Evolutionary conservation across 2,113 vertebrate genomes (phyloP).

Genomic region (Aegithalos caudatus): DNA sequence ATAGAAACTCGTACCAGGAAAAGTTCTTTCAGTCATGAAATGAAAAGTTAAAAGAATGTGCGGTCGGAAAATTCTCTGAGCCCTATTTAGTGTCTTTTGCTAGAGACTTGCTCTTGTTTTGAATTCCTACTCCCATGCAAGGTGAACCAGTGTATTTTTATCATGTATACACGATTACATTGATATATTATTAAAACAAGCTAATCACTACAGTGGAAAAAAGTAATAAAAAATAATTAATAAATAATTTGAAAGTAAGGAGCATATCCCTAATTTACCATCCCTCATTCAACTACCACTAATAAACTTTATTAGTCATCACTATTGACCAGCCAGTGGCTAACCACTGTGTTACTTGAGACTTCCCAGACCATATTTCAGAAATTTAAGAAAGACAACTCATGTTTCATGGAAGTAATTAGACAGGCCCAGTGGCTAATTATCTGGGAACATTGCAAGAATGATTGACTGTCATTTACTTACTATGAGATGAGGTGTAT

Average conservation of each 20-base stretch:
- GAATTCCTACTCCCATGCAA: slow-evolving; percentile 27
- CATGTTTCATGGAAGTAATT: slow-evolving; percentile 88
- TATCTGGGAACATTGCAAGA: slow-evolving; percentile 82
- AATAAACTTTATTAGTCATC: slow-evolving; percentile 46
- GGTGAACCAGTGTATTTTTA: slow-evolving; percentile 27
- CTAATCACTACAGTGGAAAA: slow-evolving; percentile 52
- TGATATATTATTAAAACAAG: slow-evolving; percentile 62
- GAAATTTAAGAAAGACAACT: slow-evolving; percentile 79
- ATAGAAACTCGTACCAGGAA: neutral
- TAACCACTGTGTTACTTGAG: slow-evolving; percentile 78
- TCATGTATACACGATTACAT: slow-evolving; percentile 36
- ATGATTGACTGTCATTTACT: slow-evolving; percentile 87
- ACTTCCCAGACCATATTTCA: slow-evolving; percentile 79
- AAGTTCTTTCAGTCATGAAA: neutral
- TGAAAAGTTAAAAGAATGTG: neutral
- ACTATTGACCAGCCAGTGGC: slow-evolving; percentile 58
- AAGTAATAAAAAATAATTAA: slow-evolving; percentile 56
- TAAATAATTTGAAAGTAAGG: slow-evolving; percentile 62
- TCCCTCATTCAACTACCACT: slow-evolving; percentile 26
- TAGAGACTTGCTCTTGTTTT: neutral
- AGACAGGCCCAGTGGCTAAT: slow-evolving; percentile 83
- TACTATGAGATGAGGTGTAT: slow-evolving; percentile 71
- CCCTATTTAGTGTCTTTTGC: neutral
- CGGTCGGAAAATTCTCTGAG: neutral
- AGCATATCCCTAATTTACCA: slow-evolving; percentile 46